Evolutionary conservation across 2,113 vertebrate genomes (phyloP), one percentile per base, ranked within the genome.

Genomic region (Tamias sibiricus): DNA sequence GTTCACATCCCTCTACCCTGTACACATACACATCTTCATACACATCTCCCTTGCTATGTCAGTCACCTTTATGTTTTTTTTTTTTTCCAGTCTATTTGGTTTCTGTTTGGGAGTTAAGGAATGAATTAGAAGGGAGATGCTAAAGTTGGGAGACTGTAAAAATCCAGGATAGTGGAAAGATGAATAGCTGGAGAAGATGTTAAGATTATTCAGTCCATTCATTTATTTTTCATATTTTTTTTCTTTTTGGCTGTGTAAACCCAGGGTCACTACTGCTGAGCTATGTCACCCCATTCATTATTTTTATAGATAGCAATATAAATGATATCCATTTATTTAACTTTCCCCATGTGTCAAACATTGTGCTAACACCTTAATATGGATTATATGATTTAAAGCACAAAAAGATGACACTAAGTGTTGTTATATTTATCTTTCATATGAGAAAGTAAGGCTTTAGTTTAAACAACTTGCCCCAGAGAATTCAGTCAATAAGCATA

Each of bases 301-400:
- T 37, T 89, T 87, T 91, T 95, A 92, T 26, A 68, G 68, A 22
- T 71, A 85, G 57, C 2, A 40, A 59, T 20, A 82, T 0, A 76
- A 13, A 37, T 90, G 35, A 32, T 49, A 87, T 94, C 17, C 59
- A 86, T 37, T 74, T 91, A 47, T 86, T 74, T 95, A 49, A n/a
- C 32, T 49, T 30, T 87, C 4, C 0, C 4, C 16, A 8, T 66
- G 26, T 71, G 59, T 86, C 32, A 44, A 77, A 30, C 8, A 40
- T 42, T 71, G 13, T 90, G 14, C 19, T 85, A 86, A 91, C 72
- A 93, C 8, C 2, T 93, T 64, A 75, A 44, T 37, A 20, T 40
- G 20, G n/a, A 54, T 72, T 72, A 74, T 68, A 8, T 62, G n/a
- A 32, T 47, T 95, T 86, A 95, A 96, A 75, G 35, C 69, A 72